A percentile compares a stretch with the other conserved stretches of the same genome.
phyloP scores from a whole-genome alignment of 2,888 invertebrate genomes.

The Amphimallon solstitiale region DNA sequence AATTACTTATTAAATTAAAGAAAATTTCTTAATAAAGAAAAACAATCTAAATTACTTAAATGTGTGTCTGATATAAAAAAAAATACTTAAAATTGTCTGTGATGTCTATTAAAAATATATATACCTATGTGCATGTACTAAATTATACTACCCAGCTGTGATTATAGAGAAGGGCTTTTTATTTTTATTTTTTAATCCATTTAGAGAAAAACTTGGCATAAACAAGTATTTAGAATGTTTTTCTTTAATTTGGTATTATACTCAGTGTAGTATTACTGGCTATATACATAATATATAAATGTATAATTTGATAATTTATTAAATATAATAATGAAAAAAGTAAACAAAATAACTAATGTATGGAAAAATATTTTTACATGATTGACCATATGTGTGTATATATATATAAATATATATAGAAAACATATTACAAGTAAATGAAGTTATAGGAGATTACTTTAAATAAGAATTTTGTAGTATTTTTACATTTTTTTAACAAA shows the following conservation, averaged over 20 bases:
- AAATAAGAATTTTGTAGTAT: constrained; percentile 7
- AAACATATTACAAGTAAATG: constrained; percentile 10
- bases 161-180: constrained; percentile 27
- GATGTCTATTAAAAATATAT: constrained; percentile 26
- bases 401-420: constrained; percentile 13
- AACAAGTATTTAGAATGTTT: constrained; percentile 30
- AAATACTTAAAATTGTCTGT: constrained; percentile 34
- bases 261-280: constrained; percentile 25
- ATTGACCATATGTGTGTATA: constrained; percentile 18
- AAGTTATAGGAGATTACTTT: constrained; percentile 8
- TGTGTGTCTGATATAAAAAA: constrained; percentile 10
- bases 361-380: constrained; percentile 30
- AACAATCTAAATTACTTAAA: constrained; percentile 31
- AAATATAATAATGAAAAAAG: constrained; percentile 12
- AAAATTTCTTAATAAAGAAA: constrained; percentile 21
- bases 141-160: constrained; percentile 31
- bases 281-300: constrained; percentile 7
- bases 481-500: neutral
- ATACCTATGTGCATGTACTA: constrained; percentile 24
- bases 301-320: constrained; percentile 18
- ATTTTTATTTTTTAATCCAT: neutral
- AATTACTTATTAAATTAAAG: constrained; percentile 9
- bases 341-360: constrained; percentile 4
- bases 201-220: constrained; percentile 9
- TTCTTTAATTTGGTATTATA: constrained; percentile 20